Conservation (phyloP, 2,888 invertebrate genomes). For the Sialis lutaria region DNA sequence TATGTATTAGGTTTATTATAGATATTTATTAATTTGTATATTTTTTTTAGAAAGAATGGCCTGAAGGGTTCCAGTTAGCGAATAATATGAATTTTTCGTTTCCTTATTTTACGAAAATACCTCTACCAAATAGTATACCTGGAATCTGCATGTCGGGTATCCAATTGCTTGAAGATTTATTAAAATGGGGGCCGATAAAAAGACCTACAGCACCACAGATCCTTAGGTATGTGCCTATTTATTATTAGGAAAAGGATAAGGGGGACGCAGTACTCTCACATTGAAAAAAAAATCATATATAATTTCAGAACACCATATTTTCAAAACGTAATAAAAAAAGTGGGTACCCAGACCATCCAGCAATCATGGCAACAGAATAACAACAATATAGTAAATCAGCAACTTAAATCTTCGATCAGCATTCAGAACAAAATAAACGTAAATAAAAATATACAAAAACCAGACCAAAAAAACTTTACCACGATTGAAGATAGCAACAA, state of each 20-base stretch:
- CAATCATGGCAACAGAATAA: too few species aligned
- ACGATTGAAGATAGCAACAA: background rate
- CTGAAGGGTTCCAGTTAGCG: conserved; percentile 86
- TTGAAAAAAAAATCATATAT: too few species aligned
- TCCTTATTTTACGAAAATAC: conserved; percentile 71
- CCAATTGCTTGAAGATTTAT: conserved; percentile 65
- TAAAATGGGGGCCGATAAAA: conserved; percentile 83
- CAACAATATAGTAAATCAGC: too few species aligned
- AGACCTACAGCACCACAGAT: conserved; percentile 83
- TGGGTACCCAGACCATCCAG: too few species aligned
- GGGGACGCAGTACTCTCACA: too few species aligned
- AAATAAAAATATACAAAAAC: too few species aligned
- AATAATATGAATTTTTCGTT: conserved; percentile 91
- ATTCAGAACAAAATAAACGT: too few species aligned
- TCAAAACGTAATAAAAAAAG: background rate
- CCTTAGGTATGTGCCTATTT: too few species aligned
- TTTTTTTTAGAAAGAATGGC: conserved; percentile 62
- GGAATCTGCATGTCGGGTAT: conserved; percentile 71
- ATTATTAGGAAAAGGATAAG: too few species aligned
- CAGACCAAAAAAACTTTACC: too few species aligned
- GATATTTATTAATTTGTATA: background rate
- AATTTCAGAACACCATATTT: conserved; percentile 1
- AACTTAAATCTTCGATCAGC: background rate
- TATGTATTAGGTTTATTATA: background rate
- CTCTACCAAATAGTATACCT: conserved; percentile 62